These are phyloP conservation scores for Fistularia tabacaria DNA, from an alignment of 2,797 vertebrate genomes.

Conservation along the genomic window DNA sequence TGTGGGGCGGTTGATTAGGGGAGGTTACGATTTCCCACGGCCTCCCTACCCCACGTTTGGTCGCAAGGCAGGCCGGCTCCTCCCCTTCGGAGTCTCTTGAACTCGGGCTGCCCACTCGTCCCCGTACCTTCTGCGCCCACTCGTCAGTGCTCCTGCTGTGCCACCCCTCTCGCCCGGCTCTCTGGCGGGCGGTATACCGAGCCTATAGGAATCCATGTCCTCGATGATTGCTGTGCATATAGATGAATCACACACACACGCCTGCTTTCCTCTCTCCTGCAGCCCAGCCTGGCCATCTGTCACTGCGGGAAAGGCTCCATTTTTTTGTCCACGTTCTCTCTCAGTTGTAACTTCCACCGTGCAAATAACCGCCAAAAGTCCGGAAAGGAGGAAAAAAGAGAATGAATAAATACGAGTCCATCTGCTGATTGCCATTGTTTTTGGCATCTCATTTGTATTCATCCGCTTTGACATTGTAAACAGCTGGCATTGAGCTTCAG, in stretches of 20 bases:
- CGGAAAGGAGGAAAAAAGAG: slow-evolving; percentile 15
- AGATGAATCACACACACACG: slow-evolving; percentile 81
- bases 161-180: slow-evolving; percentile 80
- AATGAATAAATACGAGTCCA: slow-evolving; percentile 55
- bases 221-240: slow-evolving; percentile 83
- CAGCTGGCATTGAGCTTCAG: slow-evolving; percentile 74
- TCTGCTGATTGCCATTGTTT: slow-evolving; percentile 65
- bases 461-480: slow-evolving; percentile 68
- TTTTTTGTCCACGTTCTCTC: not conserved
- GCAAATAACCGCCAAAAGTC: slow-evolving; percentile 12
- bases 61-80: slow-evolving; percentile 80
- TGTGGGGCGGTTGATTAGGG: slow-evolving; percentile 59
- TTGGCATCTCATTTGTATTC: slow-evolving; percentile 57
- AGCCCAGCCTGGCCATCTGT: slow-evolving; percentile 14
- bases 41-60: slow-evolving; percentile 73
- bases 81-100: slow-evolving; percentile 77
- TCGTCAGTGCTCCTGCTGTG: slow-evolving; percentile 84
- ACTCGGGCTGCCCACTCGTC: slow-evolving; percentile 53
- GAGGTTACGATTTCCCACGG: slow-evolving; percentile 76
- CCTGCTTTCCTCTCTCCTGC: slow-evolving; percentile 40
- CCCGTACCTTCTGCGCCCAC: slow-evolving; percentile 70
- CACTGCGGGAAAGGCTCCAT: slow-evolving; percentile 33
- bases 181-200: slow-evolving; percentile 78
- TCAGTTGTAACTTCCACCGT: slow-evolving; percentile 4
- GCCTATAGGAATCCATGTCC: slow-evolving; percentile 85